Evolutionary conservation across 2,888 invertebrate genomes (phyloP), one percentile per base, ranked within the genome.

Genomic region (Onchidella celtica): DNA sequence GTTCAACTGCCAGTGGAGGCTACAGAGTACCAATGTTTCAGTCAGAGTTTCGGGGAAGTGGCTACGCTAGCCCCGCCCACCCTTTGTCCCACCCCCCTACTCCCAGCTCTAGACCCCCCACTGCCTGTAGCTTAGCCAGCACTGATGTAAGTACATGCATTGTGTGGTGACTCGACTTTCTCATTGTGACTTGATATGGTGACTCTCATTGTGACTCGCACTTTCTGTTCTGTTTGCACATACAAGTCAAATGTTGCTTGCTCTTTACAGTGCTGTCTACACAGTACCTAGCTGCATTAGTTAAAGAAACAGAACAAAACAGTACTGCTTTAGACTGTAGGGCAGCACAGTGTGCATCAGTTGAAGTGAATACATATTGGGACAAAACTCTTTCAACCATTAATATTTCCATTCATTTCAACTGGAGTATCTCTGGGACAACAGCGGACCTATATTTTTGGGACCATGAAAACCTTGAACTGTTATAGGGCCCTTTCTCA

Each of bases 111-210:
- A 61, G 63, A 65, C 47, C 47, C 40, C 32, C 61, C 27, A 61
- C 79, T 70, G 79, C 40, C 59, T 40, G 72, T 40, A 72, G 34
- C 63, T 72, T 79, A 27, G 63, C 29, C 3, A 40, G 24, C n/a
- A 38, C 72, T n/a, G 79, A 79, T 72, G 79, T 79, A 65, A 79
- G 79, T 79, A 72, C 29, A 47, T 40, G n/a, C 29, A 68, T 65
- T 32, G 4, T 11, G n/a, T 38, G 6, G 6, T 38, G 24, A 63
- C 38, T n/a, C 14, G 34, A 29, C n/a, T 47, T 74, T 74, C 3
- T 59, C 17, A 32, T 36, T 36, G 17, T 29, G 27, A 4, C 21
- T 27, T 57, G 27, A 32, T 32, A 11, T 21, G 34, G n/a, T 75
- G 4, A 14, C 34, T 34, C 40, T 29, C 68, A 14, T 24, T 47